These are phyloP conservation scores for Heliconius hewitsoni DNA, from an alignment of 1,140 invertebrate genomes.

Conservation along the genomic window DNA sequence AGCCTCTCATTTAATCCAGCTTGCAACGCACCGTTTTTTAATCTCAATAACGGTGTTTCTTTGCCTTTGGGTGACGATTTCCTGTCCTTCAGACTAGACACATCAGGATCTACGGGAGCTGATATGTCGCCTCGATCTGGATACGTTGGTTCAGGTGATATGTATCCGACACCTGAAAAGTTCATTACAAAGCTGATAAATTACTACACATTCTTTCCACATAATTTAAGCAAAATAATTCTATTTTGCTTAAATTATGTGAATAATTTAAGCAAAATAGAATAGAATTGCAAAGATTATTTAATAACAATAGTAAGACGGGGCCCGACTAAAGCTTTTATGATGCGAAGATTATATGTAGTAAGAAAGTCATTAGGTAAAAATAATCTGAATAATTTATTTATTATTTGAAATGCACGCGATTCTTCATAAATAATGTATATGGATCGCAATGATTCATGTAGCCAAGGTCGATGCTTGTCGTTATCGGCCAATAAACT, in stretches of 20 bases:
- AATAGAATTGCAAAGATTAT: no score
- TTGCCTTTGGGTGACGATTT: slow-evolving; percentile 34
- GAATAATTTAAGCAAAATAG: no score
- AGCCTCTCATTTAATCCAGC: slow-evolving; percentile 83
- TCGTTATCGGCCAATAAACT: slow-evolving; percentile 35
- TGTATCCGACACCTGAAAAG: slow-evolving; percentile 79
- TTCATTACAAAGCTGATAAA: not conserved
- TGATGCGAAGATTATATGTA: not conserved
- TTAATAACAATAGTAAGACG: no score
- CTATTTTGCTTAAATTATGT: no score
- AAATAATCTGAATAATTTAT: not conserved
- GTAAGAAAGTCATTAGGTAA: not conserved
- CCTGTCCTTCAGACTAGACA: slow-evolving; percentile 64
- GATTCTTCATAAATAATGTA: not conserved
- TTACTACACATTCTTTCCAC: not conserved
- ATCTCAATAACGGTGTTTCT: slow-evolving; percentile 79
- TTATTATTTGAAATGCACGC: not conserved
- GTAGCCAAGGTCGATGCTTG: not conserved
- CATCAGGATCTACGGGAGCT: slow-evolving; percentile 74
- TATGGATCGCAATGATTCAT: not conserved
- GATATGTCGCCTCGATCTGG: slow-evolving; percentile 76
- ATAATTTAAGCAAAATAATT: no score
- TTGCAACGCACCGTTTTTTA: slow-evolving; percentile 86
- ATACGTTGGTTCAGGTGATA: slow-evolving; percentile 86
- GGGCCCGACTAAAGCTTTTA: no score